Percentiles rank a stretch among this genome's conserved stretches.
Evolutionary conservation across 2,113 vertebrate genomes (phyloP).

Genomic region (Aepyceros melampus): DNA sequence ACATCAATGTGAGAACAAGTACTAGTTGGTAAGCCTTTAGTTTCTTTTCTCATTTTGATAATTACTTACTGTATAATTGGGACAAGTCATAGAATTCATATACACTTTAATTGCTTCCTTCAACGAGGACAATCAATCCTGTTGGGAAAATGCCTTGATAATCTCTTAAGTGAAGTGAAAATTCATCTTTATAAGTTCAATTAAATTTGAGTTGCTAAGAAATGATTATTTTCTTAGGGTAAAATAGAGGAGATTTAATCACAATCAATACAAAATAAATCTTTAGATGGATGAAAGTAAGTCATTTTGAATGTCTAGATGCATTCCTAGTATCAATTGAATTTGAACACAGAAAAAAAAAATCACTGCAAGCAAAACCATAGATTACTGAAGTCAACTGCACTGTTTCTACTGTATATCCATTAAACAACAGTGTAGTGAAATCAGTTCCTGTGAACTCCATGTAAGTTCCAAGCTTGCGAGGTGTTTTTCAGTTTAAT

Average conservation of each 20-base stretch:
- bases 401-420: neutral
- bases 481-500: neutral
- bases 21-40: neutral
- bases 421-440: neutral
- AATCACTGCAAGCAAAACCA: neutral
- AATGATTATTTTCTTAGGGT: conserved; percentile 20
- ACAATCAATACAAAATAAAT: conserved; percentile 28
- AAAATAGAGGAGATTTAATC: conserved; percentile 36
- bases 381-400: neutral
- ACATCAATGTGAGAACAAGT: neutral
- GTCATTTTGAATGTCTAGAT: neutral
- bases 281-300: neutral
- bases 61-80: neutral
- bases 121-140: neutral
- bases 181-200: conserved; percentile 16
- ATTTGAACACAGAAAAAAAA: neutral
- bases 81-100: neutral
- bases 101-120: neutral
- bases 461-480: neutral
- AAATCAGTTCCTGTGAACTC: neutral
- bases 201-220: conserved; percentile 24
- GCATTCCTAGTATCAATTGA: neutral
- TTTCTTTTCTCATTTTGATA: neutral
- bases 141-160: conserved; percentile 15
- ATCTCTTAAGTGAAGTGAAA: conserved; percentile 36